Conservation (phyloP, 2,888 invertebrate genomes). For the Epinotia nisella region DNA sequence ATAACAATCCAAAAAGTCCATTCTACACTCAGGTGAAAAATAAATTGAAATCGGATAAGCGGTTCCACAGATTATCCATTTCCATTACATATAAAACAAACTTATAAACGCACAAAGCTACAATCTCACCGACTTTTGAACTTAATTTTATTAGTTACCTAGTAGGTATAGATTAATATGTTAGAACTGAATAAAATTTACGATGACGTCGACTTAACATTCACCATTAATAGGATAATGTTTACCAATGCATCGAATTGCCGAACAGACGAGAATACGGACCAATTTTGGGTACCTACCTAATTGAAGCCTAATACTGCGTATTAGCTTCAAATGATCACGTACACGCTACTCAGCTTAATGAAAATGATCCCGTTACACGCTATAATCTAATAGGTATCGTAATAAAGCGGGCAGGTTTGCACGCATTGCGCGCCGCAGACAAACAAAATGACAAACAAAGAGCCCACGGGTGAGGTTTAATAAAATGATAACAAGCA, state of each 20-base stretch:
- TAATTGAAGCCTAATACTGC: conserved; percentile 24
- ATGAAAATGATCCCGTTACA: conserved; percentile 38
- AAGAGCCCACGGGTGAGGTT: conserved; percentile 12
- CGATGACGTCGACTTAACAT: not conserved
- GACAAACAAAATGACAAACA: conserved; percentile 23
- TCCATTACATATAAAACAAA: no score
- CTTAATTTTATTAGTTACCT: not conserved
- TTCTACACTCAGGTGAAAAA: no score
- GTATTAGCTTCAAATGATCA: conserved; percentile 29
- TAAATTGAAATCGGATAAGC: no score
- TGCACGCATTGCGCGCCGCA: conserved; percentile 15
- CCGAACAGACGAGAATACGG: not conserved
- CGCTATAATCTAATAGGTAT: conserved; percentile 21
- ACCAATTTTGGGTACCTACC: conserved; percentile 15
- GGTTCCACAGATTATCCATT: no score
- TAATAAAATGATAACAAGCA: conserved; percentile 32
- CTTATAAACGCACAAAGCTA: no score
- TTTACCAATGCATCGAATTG: not conserved
- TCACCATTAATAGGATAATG: not conserved
- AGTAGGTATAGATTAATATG: not conserved
- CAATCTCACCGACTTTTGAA: no score
- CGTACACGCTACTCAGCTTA: conserved; percentile 28
- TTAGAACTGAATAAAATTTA: not conserved
- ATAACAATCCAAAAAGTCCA: no score
- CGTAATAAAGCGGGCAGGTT: conserved; percentile 13